Conservation (phyloP, 1,140 invertebrate genomes). For the Cydia splendana region DNA sequence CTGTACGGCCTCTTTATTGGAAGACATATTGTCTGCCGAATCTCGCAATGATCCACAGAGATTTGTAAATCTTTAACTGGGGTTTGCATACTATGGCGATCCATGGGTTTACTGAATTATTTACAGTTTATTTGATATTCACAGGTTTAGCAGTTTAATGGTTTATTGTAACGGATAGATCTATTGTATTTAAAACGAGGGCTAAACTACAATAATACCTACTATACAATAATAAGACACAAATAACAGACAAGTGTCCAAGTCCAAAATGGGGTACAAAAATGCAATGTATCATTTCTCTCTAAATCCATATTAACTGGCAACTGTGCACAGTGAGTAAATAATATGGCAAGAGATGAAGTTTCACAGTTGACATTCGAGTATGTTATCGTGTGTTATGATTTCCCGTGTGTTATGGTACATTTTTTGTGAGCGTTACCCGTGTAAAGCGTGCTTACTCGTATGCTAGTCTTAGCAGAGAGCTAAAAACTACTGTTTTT, state of each 20-base stretch:
- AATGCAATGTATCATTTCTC: too few species aligned
- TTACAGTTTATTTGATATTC: constrained; percentile 2
- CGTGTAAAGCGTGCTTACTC: too few species aligned
- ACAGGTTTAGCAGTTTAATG: neutral
- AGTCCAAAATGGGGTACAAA: too few species aligned
- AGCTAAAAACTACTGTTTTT: too few species aligned
- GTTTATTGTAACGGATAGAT: neutral
- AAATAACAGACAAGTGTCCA: neutral
- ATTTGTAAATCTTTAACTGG: constrained; percentile 30
- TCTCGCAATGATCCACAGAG: constrained; percentile 1
- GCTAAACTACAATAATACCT: neutral
- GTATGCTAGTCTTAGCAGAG: too few species aligned
- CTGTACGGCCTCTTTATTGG: constrained; percentile 35
- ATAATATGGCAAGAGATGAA: too few species aligned
- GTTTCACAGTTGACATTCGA: too few species aligned
- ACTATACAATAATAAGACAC: neutral
- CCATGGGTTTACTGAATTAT: neutral
- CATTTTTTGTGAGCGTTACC: too few species aligned
- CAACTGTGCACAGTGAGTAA: too few species aligned
- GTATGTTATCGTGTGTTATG: too few species aligned
- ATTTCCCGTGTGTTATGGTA: too few species aligned
- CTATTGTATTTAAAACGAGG: neutral
- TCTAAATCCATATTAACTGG: too few species aligned
- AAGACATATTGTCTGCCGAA: constrained; percentile 33
- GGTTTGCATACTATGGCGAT: constrained; percentile 2